Evolutionary conservation across 2,113 vertebrate genomes (phyloP), one percentile per base, ranked within the genome.

Genomic region (Rhabdornis inornatus): DNA sequence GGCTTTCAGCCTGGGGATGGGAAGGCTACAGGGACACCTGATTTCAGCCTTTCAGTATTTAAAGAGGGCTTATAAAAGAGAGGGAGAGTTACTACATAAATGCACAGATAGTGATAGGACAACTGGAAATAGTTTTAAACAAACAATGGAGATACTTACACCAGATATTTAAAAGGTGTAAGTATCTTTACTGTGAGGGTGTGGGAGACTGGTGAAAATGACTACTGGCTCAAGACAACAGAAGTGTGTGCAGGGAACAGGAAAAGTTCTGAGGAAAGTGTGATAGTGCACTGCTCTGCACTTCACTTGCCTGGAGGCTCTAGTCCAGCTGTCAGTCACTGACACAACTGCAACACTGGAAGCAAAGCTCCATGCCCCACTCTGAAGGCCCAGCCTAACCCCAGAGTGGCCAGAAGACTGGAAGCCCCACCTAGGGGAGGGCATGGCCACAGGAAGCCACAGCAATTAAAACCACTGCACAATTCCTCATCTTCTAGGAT

Each of bases 331-430:
- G 15, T 30, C 19, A 56, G 42, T 40, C 19, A 19, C 50, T n/a
- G 15, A 10, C 15, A 56, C 24, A 56, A 15, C n/a, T 65, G 60
- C 15, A 40, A 40, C 13, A 56, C 15, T 64, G 40, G 24, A 56
- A 65, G 19, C 10, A 56, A 18, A 0, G 1, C 30, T 10, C 19
- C 19, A 40, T 12, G 24, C 2, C 24, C 8, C 19, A 28, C n/a
- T 33, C 19, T 65, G n/a, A 24, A 56, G 10, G 15, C 30, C 24
- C 19, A 64, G 0, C 47, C 15, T 49, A 75, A 9, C 4, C 15
- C 15, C 20, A 66, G 20, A 17, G 20, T 5, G 16, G 8, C 44
- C 21, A 59, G 42, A 42, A 3, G 9, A 7, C 7, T 42, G 25
- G 42, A 35, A 75, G 11, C 2, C 7, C 19, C 15, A 40, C 3